phyloP scores from a whole-genome alignment of 92 coral and sea anemone species.

The Palythoa heliodiscus region DNA sequence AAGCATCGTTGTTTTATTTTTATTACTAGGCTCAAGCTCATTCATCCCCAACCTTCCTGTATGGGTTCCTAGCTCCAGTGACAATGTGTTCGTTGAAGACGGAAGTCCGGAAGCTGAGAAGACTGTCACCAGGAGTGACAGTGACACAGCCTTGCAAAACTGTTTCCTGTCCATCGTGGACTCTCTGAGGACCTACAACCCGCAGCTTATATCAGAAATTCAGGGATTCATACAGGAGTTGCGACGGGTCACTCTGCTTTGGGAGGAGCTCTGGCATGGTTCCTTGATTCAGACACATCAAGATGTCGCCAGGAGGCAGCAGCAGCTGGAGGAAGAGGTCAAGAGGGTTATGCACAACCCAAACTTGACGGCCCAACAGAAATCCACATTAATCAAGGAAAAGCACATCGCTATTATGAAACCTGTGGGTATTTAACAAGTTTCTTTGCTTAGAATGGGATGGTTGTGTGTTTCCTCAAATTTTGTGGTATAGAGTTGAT shows the following conservation, averaged over 20 bases:
- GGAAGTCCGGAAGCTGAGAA: conserved; percentile 47
- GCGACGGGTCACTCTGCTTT: conserved; percentile 88
- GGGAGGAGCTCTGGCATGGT: conserved; percentile 99
- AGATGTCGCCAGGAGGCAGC: conserved; percentile 89
- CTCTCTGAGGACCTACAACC: conserved; percentile 81
- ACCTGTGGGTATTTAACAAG: conserved; percentile 74
- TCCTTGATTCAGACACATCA: conserved; percentile 96
- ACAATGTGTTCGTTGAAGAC: not conserved
- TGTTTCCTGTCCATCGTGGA: conserved; percentile 94
- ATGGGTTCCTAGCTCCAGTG: conserved; percentile 38
- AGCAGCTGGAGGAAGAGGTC: conserved; percentile 93
- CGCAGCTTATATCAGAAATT: conserved; percentile 83
- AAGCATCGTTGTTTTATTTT: not conserved
- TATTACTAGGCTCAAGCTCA: conserved; percentile 9
- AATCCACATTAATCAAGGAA: conserved; percentile 82
- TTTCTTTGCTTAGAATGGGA: not conserved
- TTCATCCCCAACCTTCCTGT: conserved; percentile 37
- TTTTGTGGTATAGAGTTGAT: too few relatives aligned
- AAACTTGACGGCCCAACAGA: conserved; percentile 80
- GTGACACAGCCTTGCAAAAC: conserved; percentile 72
- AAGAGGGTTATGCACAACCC: conserved; percentile 88
- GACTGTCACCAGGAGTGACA: conserved; percentile 59
- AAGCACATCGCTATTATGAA: conserved; percentile 97
- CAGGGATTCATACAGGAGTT: conserved; percentile 92
- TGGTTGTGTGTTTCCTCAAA: too few relatives aligned